phyloP scores from a whole-genome alignment of 2,888 invertebrate genomes.

The Yponomeuta cagnagella region DNA sequence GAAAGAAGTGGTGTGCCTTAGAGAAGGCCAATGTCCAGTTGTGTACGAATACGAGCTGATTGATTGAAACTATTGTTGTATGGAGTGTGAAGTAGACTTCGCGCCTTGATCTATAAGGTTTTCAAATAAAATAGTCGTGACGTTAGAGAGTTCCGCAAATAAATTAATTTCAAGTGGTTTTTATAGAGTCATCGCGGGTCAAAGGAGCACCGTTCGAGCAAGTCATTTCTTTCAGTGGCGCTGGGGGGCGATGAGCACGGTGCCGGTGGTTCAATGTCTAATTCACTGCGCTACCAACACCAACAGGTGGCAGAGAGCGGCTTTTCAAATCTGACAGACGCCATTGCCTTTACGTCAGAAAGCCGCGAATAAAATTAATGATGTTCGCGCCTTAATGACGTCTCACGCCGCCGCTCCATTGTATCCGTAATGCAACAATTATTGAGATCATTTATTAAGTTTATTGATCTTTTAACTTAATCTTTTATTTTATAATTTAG shows the following conservation, averaged over 20 bases:
- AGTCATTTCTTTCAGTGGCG: constrained; percentile 59
- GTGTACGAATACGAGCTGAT: too few relatives aligned
- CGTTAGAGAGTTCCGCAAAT: too few relatives aligned
- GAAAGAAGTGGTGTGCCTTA: too few relatives aligned
- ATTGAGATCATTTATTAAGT: constrained; percentile 77
- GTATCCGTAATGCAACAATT: constrained; percentile 76
- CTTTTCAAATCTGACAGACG: constrained; percentile 74
- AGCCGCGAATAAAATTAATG: constrained; percentile 76
- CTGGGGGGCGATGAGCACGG: background rate
- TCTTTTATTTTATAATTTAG: constrained; percentile 77
- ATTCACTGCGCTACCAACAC: constrained; percentile 43
- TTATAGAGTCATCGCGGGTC: constrained; percentile 11
- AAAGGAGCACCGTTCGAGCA: constrained; percentile 32
- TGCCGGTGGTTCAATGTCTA: constrained; percentile 7
- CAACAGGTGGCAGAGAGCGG: constrained; percentile 72
- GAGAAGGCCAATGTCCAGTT: too few relatives aligned
- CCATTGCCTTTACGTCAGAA: constrained; percentile 72
- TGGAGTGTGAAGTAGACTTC: too few relatives aligned
- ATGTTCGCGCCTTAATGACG: constrained; percentile 75
- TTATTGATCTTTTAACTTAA: constrained; percentile 77
- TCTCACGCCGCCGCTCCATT: constrained; percentile 74
- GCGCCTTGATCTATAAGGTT: too few relatives aligned
- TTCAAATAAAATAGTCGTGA: too few relatives aligned
- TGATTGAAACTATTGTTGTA: background rate
- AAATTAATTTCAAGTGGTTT: too few relatives aligned